These are phyloP conservation scores for Corythaixoides concolor DNA, from an alignment of 2,113 vertebrate species.

Conservation along the genomic window DNA sequence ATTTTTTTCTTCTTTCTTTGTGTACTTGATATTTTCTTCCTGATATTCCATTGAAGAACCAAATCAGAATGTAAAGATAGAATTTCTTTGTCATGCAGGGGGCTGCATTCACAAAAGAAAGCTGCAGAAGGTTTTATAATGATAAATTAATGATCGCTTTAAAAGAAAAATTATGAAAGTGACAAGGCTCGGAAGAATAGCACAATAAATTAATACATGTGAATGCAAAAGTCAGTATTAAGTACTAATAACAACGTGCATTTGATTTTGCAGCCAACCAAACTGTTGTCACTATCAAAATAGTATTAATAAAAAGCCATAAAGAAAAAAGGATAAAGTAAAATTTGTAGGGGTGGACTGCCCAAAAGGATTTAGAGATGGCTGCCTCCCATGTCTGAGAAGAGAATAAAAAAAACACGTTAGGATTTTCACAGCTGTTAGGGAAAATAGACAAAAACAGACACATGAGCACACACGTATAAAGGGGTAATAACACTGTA, in stretches of 20 bases:
- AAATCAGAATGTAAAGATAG: conserved; percentile 12
- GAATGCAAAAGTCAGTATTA: conserved; percentile 33
- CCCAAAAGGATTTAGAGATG: background rate
- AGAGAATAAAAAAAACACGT: background rate
- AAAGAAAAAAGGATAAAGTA: background rate
- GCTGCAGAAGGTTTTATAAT: conserved; percentile 6
- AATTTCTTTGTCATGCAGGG: background rate
- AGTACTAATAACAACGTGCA: conserved; percentile 12
- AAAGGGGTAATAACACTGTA: background rate
- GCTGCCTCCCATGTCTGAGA: background rate
- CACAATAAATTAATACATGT: conserved; percentile 24
- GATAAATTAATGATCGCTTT: conserved; percentile 69
- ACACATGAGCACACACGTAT: background rate
- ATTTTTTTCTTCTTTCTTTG: conserved; percentile 1
- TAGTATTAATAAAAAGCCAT: background rate
- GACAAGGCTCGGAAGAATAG: conserved; percentile 37
- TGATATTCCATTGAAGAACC: background rate
- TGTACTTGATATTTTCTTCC: background rate
- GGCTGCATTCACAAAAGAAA: conserved; percentile 43
- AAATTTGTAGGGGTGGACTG: background rate
- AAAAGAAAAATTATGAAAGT: conserved; percentile 55
- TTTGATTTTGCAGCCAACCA: conserved; percentile 30
- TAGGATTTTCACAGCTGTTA: background rate
- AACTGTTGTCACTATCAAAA: conserved; percentile 31
- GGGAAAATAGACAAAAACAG: background rate